These are phyloP conservation scores for Corythornis cristatus DNA, from an alignment of 2,113 vertebrate species.

Conservation along the genomic window DNA sequence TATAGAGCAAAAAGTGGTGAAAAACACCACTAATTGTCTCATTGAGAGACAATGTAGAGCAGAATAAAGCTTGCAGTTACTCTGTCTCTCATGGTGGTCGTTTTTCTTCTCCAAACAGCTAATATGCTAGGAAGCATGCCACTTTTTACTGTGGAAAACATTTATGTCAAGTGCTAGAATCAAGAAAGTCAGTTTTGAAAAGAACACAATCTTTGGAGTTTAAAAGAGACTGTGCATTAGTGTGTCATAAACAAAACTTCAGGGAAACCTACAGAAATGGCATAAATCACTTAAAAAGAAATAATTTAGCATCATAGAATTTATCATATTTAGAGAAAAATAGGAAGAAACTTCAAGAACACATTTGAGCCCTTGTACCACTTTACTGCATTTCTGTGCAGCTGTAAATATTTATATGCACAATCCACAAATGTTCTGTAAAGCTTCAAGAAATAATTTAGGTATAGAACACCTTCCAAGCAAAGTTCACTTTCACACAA, in stretches of 20 bases:
- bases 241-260: background rate
- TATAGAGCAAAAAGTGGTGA: background rate
- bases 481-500: background rate
- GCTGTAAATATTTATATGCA: background rate
- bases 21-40: background rate
- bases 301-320: background rate
- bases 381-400: background rate
- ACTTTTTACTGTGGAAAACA: background rate
- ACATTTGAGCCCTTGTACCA: background rate
- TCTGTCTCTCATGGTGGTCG: background rate
- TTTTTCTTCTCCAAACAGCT: background rate
- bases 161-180: background rate
- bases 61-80: background rate
- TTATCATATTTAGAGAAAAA: background rate
- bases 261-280: background rate
- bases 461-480: background rate
- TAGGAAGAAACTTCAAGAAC: background rate
- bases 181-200: background rate
- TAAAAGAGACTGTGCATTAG: background rate
- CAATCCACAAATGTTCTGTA: background rate
- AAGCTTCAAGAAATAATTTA: background rate
- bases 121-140: background rate
- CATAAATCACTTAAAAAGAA: background rate
- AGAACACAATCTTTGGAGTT: background rate
- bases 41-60: background rate